Evolutionary conservation across 1,140 invertebrate genomes (phyloP), one percentile per base, ranked within the genome.

Genomic region (Asbolus verrucosus): DNA sequence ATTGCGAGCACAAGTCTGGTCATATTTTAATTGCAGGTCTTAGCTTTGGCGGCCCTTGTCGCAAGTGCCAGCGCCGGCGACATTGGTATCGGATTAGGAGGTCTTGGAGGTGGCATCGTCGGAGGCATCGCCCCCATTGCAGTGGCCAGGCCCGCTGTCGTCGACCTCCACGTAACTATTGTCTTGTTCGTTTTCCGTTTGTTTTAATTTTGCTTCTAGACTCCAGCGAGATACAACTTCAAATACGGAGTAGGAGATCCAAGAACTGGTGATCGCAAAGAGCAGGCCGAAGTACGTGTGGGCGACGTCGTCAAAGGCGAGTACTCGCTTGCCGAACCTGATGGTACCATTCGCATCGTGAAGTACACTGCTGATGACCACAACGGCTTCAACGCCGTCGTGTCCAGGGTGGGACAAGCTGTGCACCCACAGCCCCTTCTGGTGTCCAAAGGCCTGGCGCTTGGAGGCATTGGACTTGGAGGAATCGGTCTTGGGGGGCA

Each of bases 321-420:
- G 76, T 93, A 92, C 81, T 90, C 88, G 6, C 81, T 92, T 72
- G 90, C 90, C 67, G 91, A 92, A 78, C 90, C 91, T 21, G 91
- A 92, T 81, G 91, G 91, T 66, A 89, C 90, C 61, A 86, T 90
- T 50, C 85, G 91, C 67, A 91, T 87, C 0, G 91, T 92, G 13
- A 87, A 91, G 79, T 93, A 93, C 80, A 86, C 89, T 39, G 89
- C 90, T 14, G 90, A 91, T 76, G 90, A 88, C 81, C 87, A 91
- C 75, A 91, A 88, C 67, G 90, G 90, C 79, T 92, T 92, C 82
- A 90, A 92, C 81, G 90, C 90, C 36, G 84, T 87, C 74, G 90
- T 92, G 6, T 87, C 86, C 76, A 91, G 59, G 18, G 19, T 62
- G 1, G 59, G 59, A 13, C 27, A 62, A 8, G 59, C 59, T 5